phyloP scores from a whole-genome alignment of 2,888 invertebrate species.

The Agriopis marginaria region DNA sequence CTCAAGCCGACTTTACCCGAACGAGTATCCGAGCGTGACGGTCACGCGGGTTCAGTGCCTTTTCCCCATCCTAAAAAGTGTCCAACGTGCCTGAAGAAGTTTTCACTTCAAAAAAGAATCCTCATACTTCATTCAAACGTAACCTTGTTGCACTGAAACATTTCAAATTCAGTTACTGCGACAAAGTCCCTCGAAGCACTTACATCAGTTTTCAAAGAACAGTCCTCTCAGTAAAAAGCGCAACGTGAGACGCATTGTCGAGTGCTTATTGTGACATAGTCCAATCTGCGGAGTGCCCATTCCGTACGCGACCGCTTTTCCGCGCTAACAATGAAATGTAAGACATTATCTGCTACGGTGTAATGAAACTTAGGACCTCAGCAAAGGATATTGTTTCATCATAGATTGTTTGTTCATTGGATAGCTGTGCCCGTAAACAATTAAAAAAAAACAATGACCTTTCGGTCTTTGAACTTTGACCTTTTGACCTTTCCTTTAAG shows the following conservation, averaged over 20 bases:
- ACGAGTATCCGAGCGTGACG: too few species aligned
- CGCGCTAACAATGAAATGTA: not conserved
- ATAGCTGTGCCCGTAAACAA: too few species aligned
- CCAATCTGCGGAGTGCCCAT: constrained; percentile 23
- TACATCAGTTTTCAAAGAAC: constrained; percentile 1
- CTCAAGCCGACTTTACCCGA: too few species aligned
- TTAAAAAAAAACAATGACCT: too few species aligned
- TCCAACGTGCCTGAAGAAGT: too few species aligned
- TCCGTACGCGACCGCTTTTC: constrained; percentile 10
- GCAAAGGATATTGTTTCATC: not conserved
- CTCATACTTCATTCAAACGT: not conserved
- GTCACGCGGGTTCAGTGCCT: too few species aligned
- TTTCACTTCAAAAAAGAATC: too few species aligned
- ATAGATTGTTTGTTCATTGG: not conserved
- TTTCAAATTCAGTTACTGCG: constrained; percentile 3
- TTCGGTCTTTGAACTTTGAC: too few species aligned
- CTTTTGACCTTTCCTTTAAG: too few species aligned
- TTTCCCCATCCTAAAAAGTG: too few species aligned
- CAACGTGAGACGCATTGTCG: constrained; percentile 27
- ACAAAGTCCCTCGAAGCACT: constrained; percentile 1
- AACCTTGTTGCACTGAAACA: constrained; percentile 2
- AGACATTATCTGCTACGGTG: not conserved
- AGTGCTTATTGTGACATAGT: constrained; percentile 2
- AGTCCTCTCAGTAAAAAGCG: constrained; percentile 13
- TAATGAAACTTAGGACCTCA: not conserved